Percentiles rank a stretch among this genome's conserved stretches.
Evolutionary conservation across 1,140 invertebrate genomes (phyloP).

Genomic region (Drosophila jambulina): DNA sequence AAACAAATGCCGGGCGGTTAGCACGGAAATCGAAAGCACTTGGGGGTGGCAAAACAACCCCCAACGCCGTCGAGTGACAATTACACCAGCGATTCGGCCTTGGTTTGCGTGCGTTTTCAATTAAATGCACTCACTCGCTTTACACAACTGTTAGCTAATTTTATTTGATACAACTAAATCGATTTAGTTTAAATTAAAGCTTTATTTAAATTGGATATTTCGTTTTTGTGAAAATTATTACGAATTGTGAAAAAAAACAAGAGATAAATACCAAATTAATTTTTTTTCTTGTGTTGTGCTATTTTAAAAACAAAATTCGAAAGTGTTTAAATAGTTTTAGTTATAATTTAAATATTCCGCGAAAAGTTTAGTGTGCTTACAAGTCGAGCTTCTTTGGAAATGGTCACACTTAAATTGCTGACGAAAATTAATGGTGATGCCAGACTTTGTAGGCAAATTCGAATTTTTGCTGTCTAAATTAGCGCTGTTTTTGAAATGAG

Average conservation of each 20-base stretch:
- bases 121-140: conserved; percentile 30
- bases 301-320: too few relatives aligned
- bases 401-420: not conserved
- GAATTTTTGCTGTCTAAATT: too few relatives aligned
- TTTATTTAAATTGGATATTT: too few relatives aligned
- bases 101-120: conserved; percentile 28
- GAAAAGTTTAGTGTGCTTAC: rapidly evolving
- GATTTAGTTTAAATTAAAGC: not conserved
- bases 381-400: not conserved
- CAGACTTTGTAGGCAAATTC: not conserved
- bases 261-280: not conserved
- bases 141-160: not conserved
- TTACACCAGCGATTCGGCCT: conserved; percentile 19
- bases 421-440: not conserved
- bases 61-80: conserved; percentile 13
- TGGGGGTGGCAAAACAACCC: conserved; percentile 38
- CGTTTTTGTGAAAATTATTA: not conserved
- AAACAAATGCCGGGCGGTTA: conserved; percentile 26
- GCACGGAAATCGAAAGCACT: conserved; percentile 30
- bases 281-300: too few relatives aligned
- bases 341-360: not conserved
- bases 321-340: not conserved
- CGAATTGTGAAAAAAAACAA: not conserved
- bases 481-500: too few relatives aligned
- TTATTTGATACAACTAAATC: not conserved